Conservation (phyloP, 2,113 vertebrate species). For the Petroica traversi region DNA sequence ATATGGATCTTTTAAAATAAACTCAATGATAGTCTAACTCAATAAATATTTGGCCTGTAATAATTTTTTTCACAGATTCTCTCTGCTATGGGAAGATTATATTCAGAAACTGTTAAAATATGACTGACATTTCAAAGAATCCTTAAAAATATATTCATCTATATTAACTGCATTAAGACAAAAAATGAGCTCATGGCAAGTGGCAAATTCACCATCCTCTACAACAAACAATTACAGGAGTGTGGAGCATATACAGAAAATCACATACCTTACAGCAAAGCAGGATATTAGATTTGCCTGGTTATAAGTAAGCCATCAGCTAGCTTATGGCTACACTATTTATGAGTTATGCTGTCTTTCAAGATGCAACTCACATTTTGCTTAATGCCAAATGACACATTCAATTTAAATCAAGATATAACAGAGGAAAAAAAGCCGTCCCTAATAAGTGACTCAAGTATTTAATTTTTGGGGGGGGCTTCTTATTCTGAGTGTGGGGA, state of each 20-base stretch:
- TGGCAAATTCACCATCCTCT: constrained; percentile 21
- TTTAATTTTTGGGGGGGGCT: neutral
- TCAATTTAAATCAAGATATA: constrained; percentile 40
- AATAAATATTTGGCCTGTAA: constrained; percentile 23
- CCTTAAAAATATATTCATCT: constrained; percentile 39
- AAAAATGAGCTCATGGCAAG: constrained; percentile 26
- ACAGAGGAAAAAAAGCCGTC: neutral
- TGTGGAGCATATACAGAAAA: constrained; percentile 28
- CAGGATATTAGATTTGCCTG: constrained; percentile 55
- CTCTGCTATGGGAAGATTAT: neutral
- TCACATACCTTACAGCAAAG: constrained; percentile 44
- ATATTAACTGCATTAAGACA: constrained; percentile 30
- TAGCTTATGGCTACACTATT: constrained; percentile 22
- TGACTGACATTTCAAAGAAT: neutral
- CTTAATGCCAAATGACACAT: constrained; percentile 39
- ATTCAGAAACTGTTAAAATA: constrained; percentile 27
- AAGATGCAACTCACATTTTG: constrained; percentile 20
- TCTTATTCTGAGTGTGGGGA: neutral
- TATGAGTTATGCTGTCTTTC: constrained; percentile 36
- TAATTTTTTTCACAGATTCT: neutral
- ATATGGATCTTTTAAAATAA: constrained; percentile 23
- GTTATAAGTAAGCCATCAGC: constrained; percentile 36
- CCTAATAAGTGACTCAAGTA: neutral
- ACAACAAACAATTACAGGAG: constrained; percentile 26
- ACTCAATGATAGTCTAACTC: constrained; percentile 14